Percentiles rank a stretch among this genome's conserved stretches.
Conservation (phyloP, 30 jellyfish, hydroid and myxozoan genomes). For the Chrysaora quinquecirrha region DNA sequence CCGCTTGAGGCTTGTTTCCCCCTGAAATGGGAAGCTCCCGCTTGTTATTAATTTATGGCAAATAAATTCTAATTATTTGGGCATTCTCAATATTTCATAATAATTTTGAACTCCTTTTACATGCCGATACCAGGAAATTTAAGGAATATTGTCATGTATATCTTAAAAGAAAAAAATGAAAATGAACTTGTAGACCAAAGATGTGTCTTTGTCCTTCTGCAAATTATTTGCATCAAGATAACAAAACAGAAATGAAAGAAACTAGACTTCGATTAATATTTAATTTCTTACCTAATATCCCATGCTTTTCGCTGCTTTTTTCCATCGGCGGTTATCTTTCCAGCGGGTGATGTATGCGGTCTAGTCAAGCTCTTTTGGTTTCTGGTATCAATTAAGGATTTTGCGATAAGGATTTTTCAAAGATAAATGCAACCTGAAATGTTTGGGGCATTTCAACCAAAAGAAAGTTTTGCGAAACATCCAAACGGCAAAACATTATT, state of each 20-base stretch:
- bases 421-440: not conserved
- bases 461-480: not conserved
- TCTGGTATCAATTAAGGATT: not conserved
- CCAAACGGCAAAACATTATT: no score
- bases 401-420: not conserved
- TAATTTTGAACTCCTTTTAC: no score
- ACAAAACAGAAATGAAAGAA: not conserved
- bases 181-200: no score
- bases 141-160: not conserved
- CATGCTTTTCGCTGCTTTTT: conserved; percentile 29
- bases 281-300: conserved; percentile 32
- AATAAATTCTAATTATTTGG: no score
- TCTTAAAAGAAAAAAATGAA: no score
- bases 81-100: no score
- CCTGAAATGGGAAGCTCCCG: not conserved
- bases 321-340: not conserved
- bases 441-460: not conserved
- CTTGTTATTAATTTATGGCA: not conserved
- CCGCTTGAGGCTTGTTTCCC: not conserved
- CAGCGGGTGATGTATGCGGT: conserved; percentile 49
- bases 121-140: not conserved
- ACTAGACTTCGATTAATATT: not conserved
- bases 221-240: not conserved
- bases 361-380: conserved; percentile 9
- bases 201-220: not conserved